Evolutionary conservation across 2,888 invertebrate genomes (phyloP).

Genomic region (Drosophila sordidapex): DNA sequence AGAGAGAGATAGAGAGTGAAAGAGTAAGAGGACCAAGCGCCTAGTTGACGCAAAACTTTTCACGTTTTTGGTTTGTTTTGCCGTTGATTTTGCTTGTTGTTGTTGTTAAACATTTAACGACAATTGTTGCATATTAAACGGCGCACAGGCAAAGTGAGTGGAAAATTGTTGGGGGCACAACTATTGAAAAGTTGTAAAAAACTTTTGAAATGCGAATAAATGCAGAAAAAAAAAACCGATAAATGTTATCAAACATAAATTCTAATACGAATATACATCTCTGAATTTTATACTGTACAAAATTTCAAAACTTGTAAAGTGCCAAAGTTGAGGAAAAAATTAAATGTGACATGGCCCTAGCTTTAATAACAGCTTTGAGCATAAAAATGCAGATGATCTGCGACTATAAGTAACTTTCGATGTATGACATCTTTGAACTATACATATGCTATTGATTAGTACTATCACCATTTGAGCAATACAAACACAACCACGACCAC

Average conservation of each 20-base stretch:
- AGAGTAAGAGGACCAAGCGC: neutral
- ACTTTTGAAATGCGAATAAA: slow-evolving; percentile 16
- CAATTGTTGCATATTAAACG: slow-evolving; percentile 73
- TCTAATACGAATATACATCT: neutral
- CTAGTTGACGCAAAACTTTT: slow-evolving; percentile 57
- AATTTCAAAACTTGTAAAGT: neutral
- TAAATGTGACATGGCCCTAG: neutral
- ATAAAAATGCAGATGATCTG: neutral
- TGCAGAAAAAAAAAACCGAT: neutral
- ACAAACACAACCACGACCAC: neutral
- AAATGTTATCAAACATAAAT: slow-evolving; percentile 3
- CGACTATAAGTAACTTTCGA: neutral
- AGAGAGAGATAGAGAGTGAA: neutral
- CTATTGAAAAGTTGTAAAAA: slow-evolving; percentile 50
- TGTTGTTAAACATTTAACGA: slow-evolving; percentile 58
- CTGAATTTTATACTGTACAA: neutral
- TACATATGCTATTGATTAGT: neutral
- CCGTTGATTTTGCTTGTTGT: slow-evolving; percentile 34
- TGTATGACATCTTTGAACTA: neutral
- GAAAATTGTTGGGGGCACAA: slow-evolving; percentile 26
- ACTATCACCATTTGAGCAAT: neutral
- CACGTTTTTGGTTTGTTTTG: slow-evolving; percentile 61
- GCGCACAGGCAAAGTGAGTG: slow-evolving; percentile 51
- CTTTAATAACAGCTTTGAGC: neutral
- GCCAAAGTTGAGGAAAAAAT: neutral